Base-by-base conservation (phyloP, 2,797 vertebrate species). In the Bovichtus variegatus region DNA sequence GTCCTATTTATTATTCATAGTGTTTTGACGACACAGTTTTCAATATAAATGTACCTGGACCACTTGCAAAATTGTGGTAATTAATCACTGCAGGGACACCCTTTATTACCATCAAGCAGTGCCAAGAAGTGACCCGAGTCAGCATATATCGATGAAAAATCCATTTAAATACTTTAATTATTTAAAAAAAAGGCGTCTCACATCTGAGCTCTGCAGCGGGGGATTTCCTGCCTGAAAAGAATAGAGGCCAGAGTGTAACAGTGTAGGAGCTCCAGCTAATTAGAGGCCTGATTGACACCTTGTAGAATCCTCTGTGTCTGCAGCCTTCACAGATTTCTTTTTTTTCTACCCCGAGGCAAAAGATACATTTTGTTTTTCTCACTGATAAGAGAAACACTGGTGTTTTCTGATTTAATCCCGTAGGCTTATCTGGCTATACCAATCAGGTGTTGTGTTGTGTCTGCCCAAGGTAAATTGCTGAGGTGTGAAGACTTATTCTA, bases 111-210 rank as follows among this genome's bases (percentile, higher is more conserved):
- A 60, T 85, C 68, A 71, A 60, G 69, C 47, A 6, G 72, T 68
- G 74, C 78, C 65, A 72, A 73, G 82, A 81, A 80, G 59, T 83
- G 86, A 80, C 87, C 75, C 21, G 49, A 89, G 77, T 90, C 86
- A 87, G 87, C 82, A 83, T 40, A 74, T 89, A 87, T 87, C 19
- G 74, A 87, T 79, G 65, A n/a, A 85, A 82, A 85, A 71, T 63
- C 84, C 69, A 91, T 92, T 89, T 86, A 71, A 92, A 93, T 83
- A 70, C 71, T 80, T 91, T 77, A 87, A 88, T 92, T 89, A 91
- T 93, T 92, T n/a, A n/a, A n/a, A 91, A 93, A 86, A 93, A 85
- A 81, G 70, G 49, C 3, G 2, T 84, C 34, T 71, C 60, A 74
- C 66, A 68, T 46, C 60, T 47, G 29, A 63, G 74, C 80, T 68